phyloP scores from a whole-genome alignment of 2,113 vertebrate species.

The Zosterops pallidus region DNA sequence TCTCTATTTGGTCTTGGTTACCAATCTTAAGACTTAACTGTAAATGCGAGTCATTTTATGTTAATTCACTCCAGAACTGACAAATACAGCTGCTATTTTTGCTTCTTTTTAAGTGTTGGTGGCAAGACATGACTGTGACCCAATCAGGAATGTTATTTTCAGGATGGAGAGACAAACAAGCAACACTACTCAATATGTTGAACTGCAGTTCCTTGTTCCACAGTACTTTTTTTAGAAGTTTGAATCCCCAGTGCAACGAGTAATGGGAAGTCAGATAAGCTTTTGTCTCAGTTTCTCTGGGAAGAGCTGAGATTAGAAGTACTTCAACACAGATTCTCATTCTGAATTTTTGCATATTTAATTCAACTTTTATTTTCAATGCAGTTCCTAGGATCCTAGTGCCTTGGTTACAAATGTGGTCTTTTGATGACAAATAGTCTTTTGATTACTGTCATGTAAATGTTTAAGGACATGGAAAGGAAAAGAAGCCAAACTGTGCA shows the following conservation, averaged over 20 bases:
- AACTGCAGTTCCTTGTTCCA: background rate
- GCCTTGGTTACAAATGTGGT: background rate
- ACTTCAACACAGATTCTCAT: background rate
- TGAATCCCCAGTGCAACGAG: background rate
- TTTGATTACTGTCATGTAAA: background rate
- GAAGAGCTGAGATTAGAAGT: background rate
- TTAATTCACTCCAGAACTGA: background rate
- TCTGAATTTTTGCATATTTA: background rate
- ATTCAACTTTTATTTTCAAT: background rate
- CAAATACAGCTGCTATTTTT: background rate
- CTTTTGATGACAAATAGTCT: background rate
- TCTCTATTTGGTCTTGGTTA: background rate
- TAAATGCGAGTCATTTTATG: background rate
- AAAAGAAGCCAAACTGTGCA: background rate
- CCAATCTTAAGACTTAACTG: background rate
- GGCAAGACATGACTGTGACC: background rate
- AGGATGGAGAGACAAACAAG: background rate
- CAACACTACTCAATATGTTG: background rate
- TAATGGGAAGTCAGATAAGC: background rate
- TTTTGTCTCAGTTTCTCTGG: background rate
- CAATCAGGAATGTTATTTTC: background rate
- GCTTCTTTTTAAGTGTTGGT: background rate
- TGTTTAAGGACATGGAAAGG: background rate
- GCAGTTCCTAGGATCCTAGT: background rate
- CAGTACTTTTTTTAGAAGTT: background rate